Conservation (phyloP, 2,797 vertebrate species). For the Rhabdophis nuchalis region DNA sequence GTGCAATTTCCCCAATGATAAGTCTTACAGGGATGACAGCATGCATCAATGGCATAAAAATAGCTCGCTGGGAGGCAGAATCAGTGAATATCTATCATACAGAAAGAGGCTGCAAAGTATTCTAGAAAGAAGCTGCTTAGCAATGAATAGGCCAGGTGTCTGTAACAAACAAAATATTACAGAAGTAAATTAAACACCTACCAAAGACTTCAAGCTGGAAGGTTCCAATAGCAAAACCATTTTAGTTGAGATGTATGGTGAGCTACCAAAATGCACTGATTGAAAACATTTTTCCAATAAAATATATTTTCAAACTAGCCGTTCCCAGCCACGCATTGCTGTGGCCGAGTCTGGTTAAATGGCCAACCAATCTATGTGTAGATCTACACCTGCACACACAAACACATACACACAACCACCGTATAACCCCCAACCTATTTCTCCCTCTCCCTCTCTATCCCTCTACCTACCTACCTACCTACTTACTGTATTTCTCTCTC, state of each 20-base stretch:
- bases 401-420: too few species aligned
- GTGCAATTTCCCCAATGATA: neutral
- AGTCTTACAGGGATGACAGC: neutral
- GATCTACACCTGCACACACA: too few species aligned
- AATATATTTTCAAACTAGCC: too few species aligned
- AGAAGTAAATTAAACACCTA: neutral
- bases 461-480: too few species aligned
- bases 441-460: too few species aligned
- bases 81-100: neutral
- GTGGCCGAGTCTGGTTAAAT: too few species aligned
- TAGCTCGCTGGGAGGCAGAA: neutral
- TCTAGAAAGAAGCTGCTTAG: conserved; percentile 13
- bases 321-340: too few species aligned
- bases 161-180: conserved; percentile 12
- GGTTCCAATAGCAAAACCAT: neutral
- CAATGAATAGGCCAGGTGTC: neutral
- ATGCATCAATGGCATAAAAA: neutral
- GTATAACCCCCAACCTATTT: too few species aligned
- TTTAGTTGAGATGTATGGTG: neutral
- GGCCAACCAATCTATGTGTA: too few species aligned
- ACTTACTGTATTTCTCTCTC: too few species aligned
- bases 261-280: neutral
- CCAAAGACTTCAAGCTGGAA: neutral
- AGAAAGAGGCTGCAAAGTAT: neutral
- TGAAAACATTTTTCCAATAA: neutral